phyloP scores from a whole-genome alignment of 2,888 invertebrate genomes.

The Andrena praecox region DNA sequence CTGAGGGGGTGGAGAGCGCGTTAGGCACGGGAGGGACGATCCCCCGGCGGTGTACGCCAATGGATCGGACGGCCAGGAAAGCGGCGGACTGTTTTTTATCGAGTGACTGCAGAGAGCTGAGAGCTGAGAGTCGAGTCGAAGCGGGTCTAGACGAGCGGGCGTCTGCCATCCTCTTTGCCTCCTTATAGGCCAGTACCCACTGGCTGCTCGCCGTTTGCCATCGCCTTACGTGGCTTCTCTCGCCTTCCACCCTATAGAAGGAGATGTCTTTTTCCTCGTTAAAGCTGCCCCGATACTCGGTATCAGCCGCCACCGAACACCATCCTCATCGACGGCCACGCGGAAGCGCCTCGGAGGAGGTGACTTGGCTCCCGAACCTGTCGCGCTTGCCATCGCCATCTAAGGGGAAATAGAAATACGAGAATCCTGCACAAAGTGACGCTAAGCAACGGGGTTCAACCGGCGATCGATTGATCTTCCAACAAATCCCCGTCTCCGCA shows the following conservation, averaged over 20 bases:
- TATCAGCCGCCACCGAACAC: slow-evolving; percentile 40
- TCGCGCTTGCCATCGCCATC: slow-evolving; percentile 34
- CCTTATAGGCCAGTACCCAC: slow-evolving; percentile 66
- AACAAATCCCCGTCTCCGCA: neutral
- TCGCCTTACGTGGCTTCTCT: slow-evolving; percentile 57
- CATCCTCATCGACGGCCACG: slow-evolving; percentile 37
- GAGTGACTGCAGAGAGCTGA: slow-evolving; percentile 79
- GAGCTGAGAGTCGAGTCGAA: slow-evolving; percentile 76
- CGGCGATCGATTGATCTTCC: slow-evolving; percentile 13
- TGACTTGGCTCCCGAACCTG: slow-evolving; percentile 2
- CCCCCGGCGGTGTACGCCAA: slow-evolving; percentile 65
- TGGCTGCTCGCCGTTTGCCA: slow-evolving; percentile 41
- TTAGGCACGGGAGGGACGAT: neutral
- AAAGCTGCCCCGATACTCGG: slow-evolving; percentile 60
- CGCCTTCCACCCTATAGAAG: slow-evolving; percentile 49
- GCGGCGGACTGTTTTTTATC: slow-evolving; percentile 79
- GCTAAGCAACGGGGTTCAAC: slow-evolving; percentile 26
- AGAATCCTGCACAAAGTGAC: slow-evolving; percentile 20
- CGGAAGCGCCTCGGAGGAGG: slow-evolving; percentile 36
- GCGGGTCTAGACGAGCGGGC: slow-evolving; percentile 78
- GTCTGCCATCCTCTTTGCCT: slow-evolving; percentile 72
- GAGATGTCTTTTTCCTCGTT: slow-evolving; percentile 62
- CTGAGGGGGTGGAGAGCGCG: neutral
- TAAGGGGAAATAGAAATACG: slow-evolving; percentile 13
- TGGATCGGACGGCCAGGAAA: slow-evolving; percentile 75